Evolutionary conservation across 23 tunicate species (phyloP), one percentile per base, ranked within the genome.

Genomic region (Clavelina lepadiformis): DNA sequence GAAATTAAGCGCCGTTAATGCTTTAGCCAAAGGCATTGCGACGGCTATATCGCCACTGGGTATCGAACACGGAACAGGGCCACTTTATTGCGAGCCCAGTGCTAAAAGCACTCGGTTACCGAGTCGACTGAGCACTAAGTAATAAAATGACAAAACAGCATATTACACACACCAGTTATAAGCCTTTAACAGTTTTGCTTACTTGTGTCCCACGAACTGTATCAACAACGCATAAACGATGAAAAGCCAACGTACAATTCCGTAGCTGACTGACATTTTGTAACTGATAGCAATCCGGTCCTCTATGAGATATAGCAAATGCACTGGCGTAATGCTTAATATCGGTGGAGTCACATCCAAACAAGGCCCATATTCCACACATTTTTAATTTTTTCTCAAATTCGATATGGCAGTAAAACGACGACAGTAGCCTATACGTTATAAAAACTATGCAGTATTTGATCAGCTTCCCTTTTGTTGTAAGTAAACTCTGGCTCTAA

Each of bases 361-460:
- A 82, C 34, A 82, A 32, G 44, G 80, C 89, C 89, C 89, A 82
- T 30, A 82, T 82, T 30, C 89, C 89, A 51, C 89, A 82, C 89
- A 82, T 82, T 38, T 73, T 63, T 4, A 28, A n/a, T n/a, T n/a
- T n/a, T n/a, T n/a, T n/a, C n/a, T n/a, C n/a, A n/a, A n/a, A n/a
- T n/a, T n/a, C n/a, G n/a, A n/a, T n/a, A n/a, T n/a, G n/a, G n/a
- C n/a, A n/a, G n/a, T n/a, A n/a, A n/a, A n/a, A n/a, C n/a, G n/a
- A n/a, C n/a, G n/a, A n/a, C n/a, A n/a, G n/a, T n/a, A n/a, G n/a
- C n/a, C n/a, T n/a, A n/a, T n/a, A n/a, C n/a, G n/a, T n/a, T n/a
- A n/a, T n/a, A n/a, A n/a, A n/a, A n/a, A n/a, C n/a, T n/a, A n/a
- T n/a, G n/a, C n/a, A n/a, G n/a, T n/a, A n/a, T n/a, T n/a, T n/a